These are phyloP conservation scores for Melieria picta DNA, from an alignment of 2,888 invertebrate genomes.

Conservation along the genomic window DNA sequence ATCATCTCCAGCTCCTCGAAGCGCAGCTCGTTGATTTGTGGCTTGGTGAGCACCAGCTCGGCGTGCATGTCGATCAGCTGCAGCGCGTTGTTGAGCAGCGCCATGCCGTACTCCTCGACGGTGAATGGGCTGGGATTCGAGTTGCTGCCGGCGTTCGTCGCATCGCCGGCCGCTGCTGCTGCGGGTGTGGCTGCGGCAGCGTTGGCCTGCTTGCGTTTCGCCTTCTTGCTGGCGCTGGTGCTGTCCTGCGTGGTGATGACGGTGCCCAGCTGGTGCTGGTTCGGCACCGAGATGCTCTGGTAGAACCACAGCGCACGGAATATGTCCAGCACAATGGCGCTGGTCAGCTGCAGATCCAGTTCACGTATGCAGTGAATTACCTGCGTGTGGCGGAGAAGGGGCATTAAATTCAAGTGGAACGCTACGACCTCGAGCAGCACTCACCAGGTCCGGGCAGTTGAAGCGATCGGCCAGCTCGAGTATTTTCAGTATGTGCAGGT, in stretches of 20 bases:
- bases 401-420: neutral
- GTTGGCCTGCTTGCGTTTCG: conserved; percentile 40
- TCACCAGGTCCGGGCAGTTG: conserved; percentile 65
- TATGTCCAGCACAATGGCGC: conserved; percentile 64
- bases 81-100: conserved; percentile 63
- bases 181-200: neutral
- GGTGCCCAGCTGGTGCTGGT: conserved; percentile 54
- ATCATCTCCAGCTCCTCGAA: conserved; percentile 66
- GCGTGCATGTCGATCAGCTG: conserved; percentile 66
- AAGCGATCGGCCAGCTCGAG: conserved; percentile 64
- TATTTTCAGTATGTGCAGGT: conserved; percentile 64
- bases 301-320: conserved; percentile 65
- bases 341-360: conserved; percentile 63
- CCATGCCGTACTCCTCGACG: conserved; percentile 64
- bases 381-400: conserved; percentile 36
- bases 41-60: conserved; percentile 59
- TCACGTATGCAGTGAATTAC: conserved; percentile 65
- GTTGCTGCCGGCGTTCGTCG: conserved; percentile 39
- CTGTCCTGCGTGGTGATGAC: conserved; percentile 57
- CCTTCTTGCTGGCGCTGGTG: conserved; percentile 42
- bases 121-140: conserved; percentile 57
- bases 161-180: conserved; percentile 39
- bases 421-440: conserved; percentile 30
- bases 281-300: conserved; percentile 58
- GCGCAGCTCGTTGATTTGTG: conserved; percentile 59